Evolutionary conservation across 2,888 invertebrate species (phyloP).

Genomic region (Litoditis marina): DNA sequence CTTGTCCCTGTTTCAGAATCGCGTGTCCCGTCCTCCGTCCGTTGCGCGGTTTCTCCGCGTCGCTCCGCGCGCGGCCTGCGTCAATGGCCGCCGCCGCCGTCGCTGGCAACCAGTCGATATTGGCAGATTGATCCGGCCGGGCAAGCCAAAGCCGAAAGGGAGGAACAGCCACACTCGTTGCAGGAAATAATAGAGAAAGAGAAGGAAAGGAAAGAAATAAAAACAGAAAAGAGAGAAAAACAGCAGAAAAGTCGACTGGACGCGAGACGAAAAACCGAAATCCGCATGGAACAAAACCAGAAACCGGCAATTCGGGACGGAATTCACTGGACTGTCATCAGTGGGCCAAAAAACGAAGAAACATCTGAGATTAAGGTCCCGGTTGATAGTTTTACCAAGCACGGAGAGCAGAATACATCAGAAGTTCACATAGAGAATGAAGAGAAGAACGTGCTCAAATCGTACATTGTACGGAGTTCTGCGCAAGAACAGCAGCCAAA

Average conservation of each 20-base stretch:
- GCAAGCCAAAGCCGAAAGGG: conserved; percentile 19
- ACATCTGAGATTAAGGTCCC: neutral
- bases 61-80: conserved; percentile 20
- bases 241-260: too few relatives aligned
- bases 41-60: conserved; percentile 37
- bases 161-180: conserved; percentile 12
- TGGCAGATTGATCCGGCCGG: conserved; percentile 43
- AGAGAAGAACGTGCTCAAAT: too few relatives aligned
- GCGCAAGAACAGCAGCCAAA: too few relatives aligned
- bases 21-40: conserved; percentile 35
- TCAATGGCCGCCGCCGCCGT: conserved; percentile 32
- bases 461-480: too few relatives aligned
- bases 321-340: conserved; percentile 36
- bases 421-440: too few relatives aligned
- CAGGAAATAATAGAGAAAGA: conserved; percentile 17
- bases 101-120: conserved; percentile 23
- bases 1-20: conserved; percentile 28
- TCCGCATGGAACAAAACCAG: too few relatives aligned
- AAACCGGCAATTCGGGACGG: conserved; percentile 22
- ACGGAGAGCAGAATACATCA: neutral
- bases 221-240: too few relatives aligned
- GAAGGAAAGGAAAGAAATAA: neutral
- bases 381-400: neutral
- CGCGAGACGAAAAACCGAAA: too few relatives aligned
- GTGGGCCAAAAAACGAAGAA: conserved; percentile 6